Evolutionary conservation across 1,140 invertebrate species (phyloP).

Genomic region (Drosophila nigromelanica): DNA sequence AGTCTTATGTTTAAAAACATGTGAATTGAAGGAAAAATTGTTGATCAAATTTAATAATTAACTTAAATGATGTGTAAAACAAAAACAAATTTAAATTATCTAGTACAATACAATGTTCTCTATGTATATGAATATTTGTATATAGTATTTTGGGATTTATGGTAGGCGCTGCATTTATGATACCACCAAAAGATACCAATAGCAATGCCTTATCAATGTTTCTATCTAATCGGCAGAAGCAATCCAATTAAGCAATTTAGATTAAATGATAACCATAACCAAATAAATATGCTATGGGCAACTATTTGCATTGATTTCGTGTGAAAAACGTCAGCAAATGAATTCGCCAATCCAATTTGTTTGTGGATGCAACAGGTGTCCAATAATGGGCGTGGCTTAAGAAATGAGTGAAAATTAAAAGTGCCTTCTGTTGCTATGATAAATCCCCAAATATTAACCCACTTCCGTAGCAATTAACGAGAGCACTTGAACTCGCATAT

Average conservation of each 20-base stretch:
- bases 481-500: conserved; percentile 38
- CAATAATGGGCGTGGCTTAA: too few relatives aligned
- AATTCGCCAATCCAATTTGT: conserved; percentile 1
- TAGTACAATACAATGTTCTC: too few relatives aligned
- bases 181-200: not conserved
- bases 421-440: not conserved
- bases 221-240: conserved; percentile 40
- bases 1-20: too few relatives aligned
- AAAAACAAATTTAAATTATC: too few relatives aligned
- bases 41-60: not conserved
- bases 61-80: too few relatives aligned
- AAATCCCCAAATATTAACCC: conserved; percentile 8
- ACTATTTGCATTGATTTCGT: conserved; percentile 45
- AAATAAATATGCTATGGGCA: conserved; percentile 38
- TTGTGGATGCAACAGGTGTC: not conserved
- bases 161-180: not conserved
- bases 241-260: conserved; percentile 48
- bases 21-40: too few relatives aligned
- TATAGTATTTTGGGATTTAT: not conserved
- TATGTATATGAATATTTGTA: not conserved
- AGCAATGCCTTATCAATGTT: conserved; percentile 3
- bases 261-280: conserved; percentile 35
- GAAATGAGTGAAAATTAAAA: too few relatives aligned
- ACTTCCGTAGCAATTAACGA: conserved; percentile 26
- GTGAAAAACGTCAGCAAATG: conserved; percentile 25